Evolutionary conservation across 2,888 invertebrate species (phyloP).

Genomic region (Morinoia aosen): DNA sequence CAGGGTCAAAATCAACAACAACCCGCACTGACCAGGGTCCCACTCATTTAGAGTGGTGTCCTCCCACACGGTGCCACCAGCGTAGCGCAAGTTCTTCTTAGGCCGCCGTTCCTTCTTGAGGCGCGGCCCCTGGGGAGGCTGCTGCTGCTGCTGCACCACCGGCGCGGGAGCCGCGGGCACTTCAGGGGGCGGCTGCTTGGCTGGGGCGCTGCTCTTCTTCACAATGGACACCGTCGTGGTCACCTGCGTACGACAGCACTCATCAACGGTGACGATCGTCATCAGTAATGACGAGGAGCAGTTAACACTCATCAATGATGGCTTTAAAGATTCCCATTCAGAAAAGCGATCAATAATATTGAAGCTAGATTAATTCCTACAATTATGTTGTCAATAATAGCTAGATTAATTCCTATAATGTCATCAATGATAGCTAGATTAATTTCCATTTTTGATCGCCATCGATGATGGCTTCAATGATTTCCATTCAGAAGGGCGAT

Average conservation of each 20-base stretch:
- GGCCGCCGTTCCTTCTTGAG: constrained; percentile 71
- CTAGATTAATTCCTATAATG: no score
- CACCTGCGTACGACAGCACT: neutral
- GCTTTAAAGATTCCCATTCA: no score
- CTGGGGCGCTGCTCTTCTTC: neutral
- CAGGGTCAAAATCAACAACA: neutral
- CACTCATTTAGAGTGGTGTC: constrained; percentile 93
- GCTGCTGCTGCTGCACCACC: neutral
- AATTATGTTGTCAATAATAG: no score
- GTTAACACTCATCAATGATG: no score
- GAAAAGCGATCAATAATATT: no score
- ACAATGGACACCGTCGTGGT: constrained; percentile 14
- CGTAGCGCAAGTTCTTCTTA: constrained; percentile 87
- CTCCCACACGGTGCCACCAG: constrained; percentile 97
- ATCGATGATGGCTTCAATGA: no score
- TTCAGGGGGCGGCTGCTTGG: neutral
- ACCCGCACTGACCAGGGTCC: constrained; percentile 80
- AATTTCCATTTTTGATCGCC: no score
- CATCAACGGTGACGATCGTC: no score
- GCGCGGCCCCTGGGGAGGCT: constrained; percentile 46
- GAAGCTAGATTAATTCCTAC: no score
- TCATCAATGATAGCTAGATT: no score
- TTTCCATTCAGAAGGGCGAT: no score
- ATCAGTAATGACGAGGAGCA: no score
- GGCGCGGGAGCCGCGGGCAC: neutral